A percentile compares a stretch with the other conserved stretches of the same genome.
Evolutionary conservation across 2,113 vertebrate species (phyloP).

Genomic region (Hucho hucho): DNA sequence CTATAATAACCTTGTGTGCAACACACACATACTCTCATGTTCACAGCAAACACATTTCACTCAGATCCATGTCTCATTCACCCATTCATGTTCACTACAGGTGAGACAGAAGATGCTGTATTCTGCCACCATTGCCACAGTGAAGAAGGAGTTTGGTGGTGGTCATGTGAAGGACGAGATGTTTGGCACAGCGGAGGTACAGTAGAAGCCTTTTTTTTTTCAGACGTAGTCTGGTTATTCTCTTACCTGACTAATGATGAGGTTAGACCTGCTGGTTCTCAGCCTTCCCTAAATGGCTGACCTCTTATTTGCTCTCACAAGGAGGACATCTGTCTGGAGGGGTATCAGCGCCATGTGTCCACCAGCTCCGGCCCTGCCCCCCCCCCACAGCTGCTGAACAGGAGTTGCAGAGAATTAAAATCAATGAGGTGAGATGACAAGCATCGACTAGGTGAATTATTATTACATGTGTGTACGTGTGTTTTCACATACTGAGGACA

Average conservation of each 20-base stretch:
- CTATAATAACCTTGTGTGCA: too few species aligned
- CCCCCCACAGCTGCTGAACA: conserved; percentile 91
- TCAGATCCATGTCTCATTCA: not conserved
- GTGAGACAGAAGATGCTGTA: conserved; percentile 98
- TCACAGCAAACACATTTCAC: too few species aligned
- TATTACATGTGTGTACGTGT: not conserved
- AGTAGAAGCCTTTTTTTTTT: too few species aligned
- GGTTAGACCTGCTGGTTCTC: not conserved
- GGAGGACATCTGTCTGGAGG: conserved; percentile 91
- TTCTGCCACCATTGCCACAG: conserved; percentile 90
- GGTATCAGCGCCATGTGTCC: conserved; percentile 88
- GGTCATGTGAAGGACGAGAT: conserved; percentile 96
- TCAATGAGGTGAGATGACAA: conserved; percentile 84
- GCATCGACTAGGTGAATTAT: conserved; percentile 33
- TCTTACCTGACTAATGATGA: not conserved
- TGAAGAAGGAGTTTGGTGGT: conserved; percentile 98
- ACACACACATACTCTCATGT: too few species aligned
- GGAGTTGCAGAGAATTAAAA: conserved; percentile 95
- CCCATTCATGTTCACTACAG: conserved; percentile 60
- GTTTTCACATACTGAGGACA: not conserved
- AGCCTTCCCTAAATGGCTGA: conserved; percentile 8
- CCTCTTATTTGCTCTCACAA: conserved; percentile 53
- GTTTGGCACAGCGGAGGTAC: conserved; percentile 92
- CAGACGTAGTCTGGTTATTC: not conserved
- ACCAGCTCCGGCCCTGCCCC: conserved; percentile 87